These are phyloP conservation scores for Heliconius aoede DNA, from an alignment of 2,888 invertebrate species.

Conservation along the genomic window DNA sequence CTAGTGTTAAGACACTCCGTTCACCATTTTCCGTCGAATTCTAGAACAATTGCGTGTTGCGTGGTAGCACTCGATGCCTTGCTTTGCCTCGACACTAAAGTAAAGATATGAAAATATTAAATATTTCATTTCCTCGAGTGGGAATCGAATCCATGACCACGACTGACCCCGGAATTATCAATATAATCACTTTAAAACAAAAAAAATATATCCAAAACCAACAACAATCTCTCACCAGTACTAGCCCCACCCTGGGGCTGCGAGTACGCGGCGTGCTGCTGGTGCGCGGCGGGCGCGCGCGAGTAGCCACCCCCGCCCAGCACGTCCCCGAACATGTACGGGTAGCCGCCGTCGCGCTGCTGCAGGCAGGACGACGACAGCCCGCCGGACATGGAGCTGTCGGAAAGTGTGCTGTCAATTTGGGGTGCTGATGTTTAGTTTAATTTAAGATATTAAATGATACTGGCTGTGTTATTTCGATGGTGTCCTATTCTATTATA, in stretches of 20 bases:
- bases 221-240: slow-evolving; percentile 81
- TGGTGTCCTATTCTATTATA: too few species aligned
- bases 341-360: slow-evolving; percentile 91
- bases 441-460: background rate
- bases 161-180: too few species aligned
- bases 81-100: too few species aligned
- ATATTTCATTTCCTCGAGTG: too few species aligned
- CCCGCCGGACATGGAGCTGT: slow-evolving; percentile 94
- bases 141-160: too few species aligned
- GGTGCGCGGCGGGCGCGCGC: slow-evolving; percentile 89
- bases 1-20: too few species aligned
- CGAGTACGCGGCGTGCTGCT: slow-evolving; percentile 87
- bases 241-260: slow-evolving; percentile 83
- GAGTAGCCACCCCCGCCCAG: slow-evolving; percentile 89
- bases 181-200: too few species aligned
- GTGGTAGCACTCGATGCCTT: too few species aligned
- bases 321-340: slow-evolving; percentile 96
- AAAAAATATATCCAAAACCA: background rate
- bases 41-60: too few species aligned
- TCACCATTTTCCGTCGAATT: too few species aligned
- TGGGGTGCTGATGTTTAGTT: background rate
- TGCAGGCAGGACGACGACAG: slow-evolving; percentile 92
- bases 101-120: too few species aligned
- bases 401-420: slow-evolving; percentile 57
- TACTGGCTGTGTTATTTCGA: background rate